A percentile compares a stretch with the other conserved stretches of the same genome.
These are phyloP conservation scores for Cordilura impudica DNA, from an alignment of 2,888 invertebrate species.

Conservation along the genomic window DNA sequence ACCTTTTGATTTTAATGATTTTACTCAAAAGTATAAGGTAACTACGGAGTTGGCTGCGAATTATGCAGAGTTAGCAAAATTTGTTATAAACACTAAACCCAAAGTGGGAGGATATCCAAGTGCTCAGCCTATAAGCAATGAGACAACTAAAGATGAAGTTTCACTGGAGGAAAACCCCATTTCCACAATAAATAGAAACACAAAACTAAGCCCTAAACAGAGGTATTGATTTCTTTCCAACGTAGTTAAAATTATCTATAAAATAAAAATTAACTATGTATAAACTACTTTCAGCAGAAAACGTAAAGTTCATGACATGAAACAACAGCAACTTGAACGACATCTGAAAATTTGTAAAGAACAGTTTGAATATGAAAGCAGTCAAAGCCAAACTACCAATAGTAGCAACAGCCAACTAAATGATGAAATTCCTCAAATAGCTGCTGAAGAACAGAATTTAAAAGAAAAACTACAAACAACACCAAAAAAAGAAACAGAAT, in stretches of 20 bases:
- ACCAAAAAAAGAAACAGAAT: background rate
- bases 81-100: slow-evolving; percentile 38
- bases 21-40: slow-evolving; percentile 56
- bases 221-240: too few species aligned
- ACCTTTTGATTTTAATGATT: slow-evolving; percentile 65
- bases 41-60: slow-evolving; percentile 36
- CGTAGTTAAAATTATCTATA: background rate
- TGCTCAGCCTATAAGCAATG: background rate
- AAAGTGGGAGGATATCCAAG: background rate
- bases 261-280: background rate
- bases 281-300: slow-evolving; percentile 67
- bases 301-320: slow-evolving; percentile 67
- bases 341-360: slow-evolving; percentile 63
- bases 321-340: slow-evolving; percentile 64
- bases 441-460: background rate
- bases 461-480: background rate
- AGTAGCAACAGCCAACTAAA: slow-evolving; percentile 31
- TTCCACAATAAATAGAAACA: background rate
- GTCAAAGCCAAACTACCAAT: slow-evolving; percentile 70
- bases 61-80: slow-evolving; percentile 59
- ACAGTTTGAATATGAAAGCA: slow-evolving; percentile 68
- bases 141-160: background rate
- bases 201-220: slow-evolving; percentile 54
- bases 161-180: background rate
- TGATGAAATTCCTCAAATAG: background rate